These are phyloP conservation scores for Hermetia illucens DNA, from an alignment of 1,140 invertebrate species.

Conservation along the genomic window DNA sequence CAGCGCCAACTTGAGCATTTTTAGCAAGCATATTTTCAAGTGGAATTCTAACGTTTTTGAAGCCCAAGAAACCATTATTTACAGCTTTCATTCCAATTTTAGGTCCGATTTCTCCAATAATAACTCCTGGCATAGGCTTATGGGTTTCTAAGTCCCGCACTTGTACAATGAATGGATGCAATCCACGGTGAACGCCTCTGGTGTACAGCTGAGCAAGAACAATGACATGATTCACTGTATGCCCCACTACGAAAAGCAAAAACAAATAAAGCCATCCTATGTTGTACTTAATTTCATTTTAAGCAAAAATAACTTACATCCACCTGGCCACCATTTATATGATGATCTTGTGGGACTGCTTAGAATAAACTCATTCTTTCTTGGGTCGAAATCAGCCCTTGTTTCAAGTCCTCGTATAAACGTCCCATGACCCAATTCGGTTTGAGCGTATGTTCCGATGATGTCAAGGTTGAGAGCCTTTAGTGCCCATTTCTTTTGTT, in stretches of 20 bases:
- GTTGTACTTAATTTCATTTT: no score
- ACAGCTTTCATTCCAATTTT: slow-evolving; percentile 79
- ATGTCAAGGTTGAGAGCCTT: slow-evolving; percentile 68
- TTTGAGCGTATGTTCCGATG: slow-evolving; percentile 90
- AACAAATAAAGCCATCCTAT: no score
- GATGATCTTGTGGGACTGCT: slow-evolving; percentile 75
- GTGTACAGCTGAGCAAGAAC: slow-evolving; percentile 79
- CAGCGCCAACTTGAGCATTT: slow-evolving; percentile 67
- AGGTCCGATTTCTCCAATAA: slow-evolving; percentile 85
- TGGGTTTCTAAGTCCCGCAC: slow-evolving; percentile 77
- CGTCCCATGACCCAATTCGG: slow-evolving; percentile 87
- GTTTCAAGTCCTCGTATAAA: slow-evolving; percentile 85
- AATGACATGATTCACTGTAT: slow-evolving; percentile 80
- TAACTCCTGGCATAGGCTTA: slow-evolving; percentile 69
- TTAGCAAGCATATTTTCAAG: slow-evolving; percentile 84
- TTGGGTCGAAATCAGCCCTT: slow-evolving; percentile 74
- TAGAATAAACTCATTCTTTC: slow-evolving; percentile 72
- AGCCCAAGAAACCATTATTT: slow-evolving; percentile 83
- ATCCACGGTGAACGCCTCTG: slow-evolving; percentile 66
- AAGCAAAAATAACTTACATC: no score
- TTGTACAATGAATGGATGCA: slow-evolving; percentile 88
- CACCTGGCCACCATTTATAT: slow-evolving; percentile 69
- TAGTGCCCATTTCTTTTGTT: slow-evolving; percentile 71
- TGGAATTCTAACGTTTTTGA: slow-evolving; percentile 75
- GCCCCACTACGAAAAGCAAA: slow-evolving; percentile 73